Conservation (phyloP, 2,797 vertebrate genomes). For the Enteromius viviparus region DNA sequence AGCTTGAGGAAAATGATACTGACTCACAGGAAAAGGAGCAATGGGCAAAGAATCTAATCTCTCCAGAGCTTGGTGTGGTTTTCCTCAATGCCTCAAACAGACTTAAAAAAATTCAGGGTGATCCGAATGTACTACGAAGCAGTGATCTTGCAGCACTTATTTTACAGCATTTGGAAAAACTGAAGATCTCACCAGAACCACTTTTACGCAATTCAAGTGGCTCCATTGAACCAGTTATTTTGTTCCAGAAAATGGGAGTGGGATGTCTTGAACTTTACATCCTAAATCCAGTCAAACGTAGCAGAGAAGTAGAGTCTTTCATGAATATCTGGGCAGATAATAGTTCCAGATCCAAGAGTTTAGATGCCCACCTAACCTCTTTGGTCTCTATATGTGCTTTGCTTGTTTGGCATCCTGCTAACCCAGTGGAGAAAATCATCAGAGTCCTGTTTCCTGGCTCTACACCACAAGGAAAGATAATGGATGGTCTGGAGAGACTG, state of each 20-base stretch:
- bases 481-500: conserved; percentile 82
- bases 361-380: conserved; percentile 69
- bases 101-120: conserved; percentile 66
- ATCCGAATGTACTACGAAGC: conserved; percentile 70
- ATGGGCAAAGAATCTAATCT: conserved; percentile 86
- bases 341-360: conserved; percentile 59
- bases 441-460: conserved; percentile 84
- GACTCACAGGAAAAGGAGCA: conserved; percentile 72
- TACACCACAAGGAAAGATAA: conserved; percentile 79
- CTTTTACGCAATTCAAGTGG: conserved; percentile 68
- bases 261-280: conserved; percentile 84
- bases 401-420: conserved; percentile 83
- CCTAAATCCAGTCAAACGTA: conserved; percentile 79
- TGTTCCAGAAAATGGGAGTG: conserved; percentile 89
- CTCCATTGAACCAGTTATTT: conserved; percentile 75
- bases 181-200: conserved; percentile 75
- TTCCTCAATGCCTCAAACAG: conserved; percentile 86
- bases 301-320: conserved; percentile 76
- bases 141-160: conserved; percentile 76
- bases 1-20: conserved; percentile 70
- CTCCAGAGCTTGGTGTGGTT: conserved; percentile 89
- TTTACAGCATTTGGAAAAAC: conserved; percentile 73
- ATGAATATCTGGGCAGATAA: conserved; percentile 74
- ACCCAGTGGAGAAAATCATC: conserved; percentile 80
- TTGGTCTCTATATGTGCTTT: conserved; percentile 78